Conservation (phyloP, 2,797 vertebrate genomes). For the Galagoides demidoff region DNA sequence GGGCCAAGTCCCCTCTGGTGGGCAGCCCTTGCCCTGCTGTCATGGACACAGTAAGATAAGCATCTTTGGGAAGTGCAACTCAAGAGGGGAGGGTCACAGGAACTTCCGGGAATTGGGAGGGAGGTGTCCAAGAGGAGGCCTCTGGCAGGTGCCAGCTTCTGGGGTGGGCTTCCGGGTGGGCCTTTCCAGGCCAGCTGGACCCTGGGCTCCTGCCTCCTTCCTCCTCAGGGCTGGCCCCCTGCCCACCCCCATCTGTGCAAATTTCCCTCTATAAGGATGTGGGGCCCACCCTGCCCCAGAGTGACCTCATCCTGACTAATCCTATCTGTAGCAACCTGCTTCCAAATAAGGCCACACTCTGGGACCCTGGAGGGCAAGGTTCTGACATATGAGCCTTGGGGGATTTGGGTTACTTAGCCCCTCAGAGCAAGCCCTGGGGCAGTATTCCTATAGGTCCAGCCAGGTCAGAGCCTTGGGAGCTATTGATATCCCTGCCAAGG, state of each 20-base stretch:
- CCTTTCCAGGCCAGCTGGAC: neutral
- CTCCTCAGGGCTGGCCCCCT: neutral
- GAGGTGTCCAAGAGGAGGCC: neutral
- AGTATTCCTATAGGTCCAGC: fast-evolving
- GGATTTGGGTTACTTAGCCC: too few species aligned
- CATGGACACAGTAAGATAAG: neutral
- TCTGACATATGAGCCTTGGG: neutral
- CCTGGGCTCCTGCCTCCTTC: neutral
- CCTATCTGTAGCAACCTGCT: neutral
- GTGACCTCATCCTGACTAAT: neutral
- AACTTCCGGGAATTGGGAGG: conserved; percentile 30
- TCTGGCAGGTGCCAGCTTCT: neutral
- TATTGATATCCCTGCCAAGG: neutral
- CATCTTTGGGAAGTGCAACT: neutral
- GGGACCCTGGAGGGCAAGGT: neutral
- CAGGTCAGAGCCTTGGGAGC: neutral
- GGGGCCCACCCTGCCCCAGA: neutral
- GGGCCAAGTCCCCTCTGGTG: neutral
- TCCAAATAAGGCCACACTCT: neutral
- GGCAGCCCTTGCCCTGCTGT: neutral
- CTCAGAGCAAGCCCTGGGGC: too few species aligned
- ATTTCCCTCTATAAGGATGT: neutral
- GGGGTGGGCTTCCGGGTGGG: neutral
- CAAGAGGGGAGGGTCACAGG: neutral
- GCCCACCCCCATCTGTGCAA: neutral